Evolutionary conservation across 2,888 invertebrate genomes (phyloP), one percentile per base, ranked within the genome.

Genomic region (Siphonodentalium dalli): DNA sequence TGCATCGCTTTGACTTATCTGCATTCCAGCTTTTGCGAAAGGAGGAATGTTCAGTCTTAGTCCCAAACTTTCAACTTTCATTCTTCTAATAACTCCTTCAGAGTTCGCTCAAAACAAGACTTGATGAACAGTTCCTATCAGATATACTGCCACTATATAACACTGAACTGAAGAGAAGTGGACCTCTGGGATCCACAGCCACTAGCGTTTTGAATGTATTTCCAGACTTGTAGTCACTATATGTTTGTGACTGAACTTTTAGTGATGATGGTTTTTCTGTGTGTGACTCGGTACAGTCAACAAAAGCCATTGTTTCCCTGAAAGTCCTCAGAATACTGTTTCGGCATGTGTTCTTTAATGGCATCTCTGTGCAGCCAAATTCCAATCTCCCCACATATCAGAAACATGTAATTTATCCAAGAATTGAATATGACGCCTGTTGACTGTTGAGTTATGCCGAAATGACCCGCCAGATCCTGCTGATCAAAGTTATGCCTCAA

Each of bases 221-320:
- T n/a, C 28, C 28, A 6, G 56, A 53, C 28, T 60, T 60, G 24
- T 54, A 57, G 27, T 57, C 49, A 18, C 43, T 47, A 44, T 48
- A 60, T 31, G 29, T 33, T 21, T 47, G 43, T 9, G 42, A 37
- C 26, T 52, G 50, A 15, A 13, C 23, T 24, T 29, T 27, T 13
- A 51, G 33, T 13, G 54, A 42, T 15, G 33, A 40, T 3, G 54
- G 54, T 24, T 41, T 54, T 23, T 43, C 15, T 4, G 31, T 49
- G 42, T 49, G 48, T 2, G 49, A 43, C 24, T 54, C 54, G 21
- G 54, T 54, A n/a, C 54, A 38, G 26, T 54, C 54, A 38, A 54
- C 15, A 8, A 43, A 49, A 2, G 27, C 54, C 6, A 41, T 28
- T n/a, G 31, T 47, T 11, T 27, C 24, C n/a, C 8, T 34, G 54